phyloP scores from a whole-genome alignment of 2,797 vertebrate species.

The Peromyscus melanophrys region DNA sequence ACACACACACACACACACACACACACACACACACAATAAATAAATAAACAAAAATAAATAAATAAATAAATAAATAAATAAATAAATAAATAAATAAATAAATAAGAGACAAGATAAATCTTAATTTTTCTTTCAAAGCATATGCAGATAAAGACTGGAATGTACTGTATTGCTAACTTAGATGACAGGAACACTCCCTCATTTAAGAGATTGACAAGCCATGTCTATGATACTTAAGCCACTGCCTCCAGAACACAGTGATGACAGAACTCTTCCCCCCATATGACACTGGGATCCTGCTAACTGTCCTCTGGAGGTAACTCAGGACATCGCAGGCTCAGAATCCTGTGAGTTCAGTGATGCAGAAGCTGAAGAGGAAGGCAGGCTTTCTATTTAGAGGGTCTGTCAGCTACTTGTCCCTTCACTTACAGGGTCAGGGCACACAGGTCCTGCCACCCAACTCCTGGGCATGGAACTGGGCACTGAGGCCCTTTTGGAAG shows the following conservation, averaged over 20 bases:
- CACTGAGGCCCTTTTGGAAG: neutral
- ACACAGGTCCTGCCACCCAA: neutral
- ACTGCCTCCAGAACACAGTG: neutral
- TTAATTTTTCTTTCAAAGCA: neutral
- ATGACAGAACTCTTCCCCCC: neutral
- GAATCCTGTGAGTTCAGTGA: neutral
- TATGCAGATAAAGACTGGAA: slow-evolving; percentile 6
- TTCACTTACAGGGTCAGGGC: neutral
- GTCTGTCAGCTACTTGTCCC: neutral
- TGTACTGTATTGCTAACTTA: neutral
- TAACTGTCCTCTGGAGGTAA: neutral
- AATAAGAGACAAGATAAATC: neutral
- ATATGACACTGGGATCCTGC: neutral
- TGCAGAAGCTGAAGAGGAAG: neutral
- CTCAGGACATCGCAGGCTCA: neutral
- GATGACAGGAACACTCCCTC: neutral
- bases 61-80: neutral
- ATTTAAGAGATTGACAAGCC: neutral
- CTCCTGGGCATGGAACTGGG: neutral
- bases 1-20: neutral
- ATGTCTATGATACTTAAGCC: neutral
- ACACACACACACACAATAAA: no score
- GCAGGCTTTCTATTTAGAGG: neutral
- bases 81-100: neutral
- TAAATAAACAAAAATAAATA: no score